Evolutionary conservation across 2,888 invertebrate species (phyloP).

Genomic region (Encarsia formosa): DNA sequence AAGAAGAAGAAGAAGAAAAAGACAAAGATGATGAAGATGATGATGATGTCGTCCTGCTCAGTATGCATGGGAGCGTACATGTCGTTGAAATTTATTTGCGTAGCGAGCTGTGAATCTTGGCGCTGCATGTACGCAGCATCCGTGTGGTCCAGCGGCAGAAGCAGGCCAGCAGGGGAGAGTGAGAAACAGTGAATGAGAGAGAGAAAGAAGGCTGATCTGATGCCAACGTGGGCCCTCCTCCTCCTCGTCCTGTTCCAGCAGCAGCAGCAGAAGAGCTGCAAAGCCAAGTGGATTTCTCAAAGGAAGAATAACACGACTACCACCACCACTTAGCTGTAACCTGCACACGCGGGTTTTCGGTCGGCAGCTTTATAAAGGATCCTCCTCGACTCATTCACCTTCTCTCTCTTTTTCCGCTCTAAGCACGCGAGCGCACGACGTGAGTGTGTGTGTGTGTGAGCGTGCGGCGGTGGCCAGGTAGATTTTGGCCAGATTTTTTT

Average conservation of each 20-base stretch:
- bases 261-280: no score
- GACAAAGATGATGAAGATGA: no score
- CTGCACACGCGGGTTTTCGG: background rate
- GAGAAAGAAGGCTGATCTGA: constrained; percentile 2
- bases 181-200: constrained; percentile 21
- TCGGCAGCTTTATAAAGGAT: constrained; percentile 6
- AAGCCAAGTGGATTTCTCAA: no score
- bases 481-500: background rate
- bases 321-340: no score
- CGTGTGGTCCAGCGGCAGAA: constrained; percentile 10
- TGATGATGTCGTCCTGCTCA: no score
- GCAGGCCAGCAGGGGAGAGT: background rate
- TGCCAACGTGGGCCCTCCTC: no score
- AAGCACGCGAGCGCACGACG: no score
- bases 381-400: background rate
- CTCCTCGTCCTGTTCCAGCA: no score
- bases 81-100: constrained; percentile 17
- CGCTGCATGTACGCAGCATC: constrained; percentile 3
- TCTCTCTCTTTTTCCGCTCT: background rate
- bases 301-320: no score
- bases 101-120: constrained; percentile 15
- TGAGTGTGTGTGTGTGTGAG: background rate
- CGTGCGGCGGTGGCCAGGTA: background rate
- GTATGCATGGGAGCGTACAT: no score
- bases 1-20: no score